Base-by-base conservation (phyloP, 2,113 vertebrate genomes). In the Rhegmatorhina hoffmannsi region DNA sequence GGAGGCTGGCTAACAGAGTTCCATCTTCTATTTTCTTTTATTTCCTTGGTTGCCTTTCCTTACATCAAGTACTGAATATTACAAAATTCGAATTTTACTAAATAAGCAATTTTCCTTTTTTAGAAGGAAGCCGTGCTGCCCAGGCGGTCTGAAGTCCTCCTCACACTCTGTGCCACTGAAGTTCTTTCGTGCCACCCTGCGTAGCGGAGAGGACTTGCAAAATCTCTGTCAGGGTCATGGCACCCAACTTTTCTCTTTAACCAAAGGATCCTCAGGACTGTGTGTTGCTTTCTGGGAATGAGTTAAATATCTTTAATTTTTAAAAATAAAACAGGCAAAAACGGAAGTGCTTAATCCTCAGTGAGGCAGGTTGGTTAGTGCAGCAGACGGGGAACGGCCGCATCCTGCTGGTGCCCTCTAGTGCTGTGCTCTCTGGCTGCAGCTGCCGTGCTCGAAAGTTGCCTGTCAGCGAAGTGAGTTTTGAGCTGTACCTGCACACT, bases 351-450 rank as follows among this genome's bases (percentile, higher is more conserved):
- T 72, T 2, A 15, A 17, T 6, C 0, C 7, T 31, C 11, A 3
- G 24, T 1, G 3, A 4, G 26, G 21, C 29, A 7, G 2, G 4
- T 5, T 3, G 3, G 7, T 2, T 7, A 11, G 23, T 21, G 4
- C 40, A 3, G 79, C 64, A 17, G 58, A 40, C 0, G 21, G 5
- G 44, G 31, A 23, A n/a, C 34, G 79, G 83, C 50, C 7, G 1
- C 47, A 89, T 96, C 90, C 50, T 75, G 70, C 49, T 75, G 94
- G 94, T 91, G 91, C 94, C 97, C 95, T 88, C 97, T 97, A 95
- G 96, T 66, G 96, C 96, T 79, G 23, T 17, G 19, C 56, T 34
- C 33, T 24, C 81, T 1, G 34, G 6, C 59, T 91, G 78, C 90
- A 96, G 79, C 72, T 38, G 0, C 52, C 7, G 46, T 11, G 53